A percentile compares a stretch with the other conserved stretches of the same genome.
Evolutionary conservation across 2,888 invertebrate species (phyloP).

Genomic region (Macrosiphum euphorbiae): DNA sequence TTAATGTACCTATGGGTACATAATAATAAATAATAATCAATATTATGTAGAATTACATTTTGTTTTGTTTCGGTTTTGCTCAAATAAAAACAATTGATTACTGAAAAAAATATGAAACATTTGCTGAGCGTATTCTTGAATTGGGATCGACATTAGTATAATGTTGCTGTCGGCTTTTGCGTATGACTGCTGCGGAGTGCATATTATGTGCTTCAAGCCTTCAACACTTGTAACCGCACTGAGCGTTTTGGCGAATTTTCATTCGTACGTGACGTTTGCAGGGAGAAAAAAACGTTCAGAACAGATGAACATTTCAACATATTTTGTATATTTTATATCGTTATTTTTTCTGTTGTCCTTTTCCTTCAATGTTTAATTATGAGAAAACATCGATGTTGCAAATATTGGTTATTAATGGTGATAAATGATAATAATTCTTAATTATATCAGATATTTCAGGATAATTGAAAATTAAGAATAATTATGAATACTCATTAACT

Average conservation of each 20-base stretch:
- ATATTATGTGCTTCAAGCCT: neutral
- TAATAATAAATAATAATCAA: neutral
- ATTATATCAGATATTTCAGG: neutral
- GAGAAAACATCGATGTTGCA: neutral
- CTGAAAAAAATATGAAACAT: neutral
- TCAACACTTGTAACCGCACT: neutral
- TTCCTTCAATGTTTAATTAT: neutral
- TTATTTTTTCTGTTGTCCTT: no score
- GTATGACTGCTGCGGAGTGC: neutral
- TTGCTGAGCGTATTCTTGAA: neutral
- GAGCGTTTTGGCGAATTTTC: neutral
- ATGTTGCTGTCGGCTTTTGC: neutral
- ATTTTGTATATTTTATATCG: neutral
- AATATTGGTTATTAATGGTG: neutral
- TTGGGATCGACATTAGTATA: neutral
- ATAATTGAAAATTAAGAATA: neutral
- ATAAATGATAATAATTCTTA: neutral
- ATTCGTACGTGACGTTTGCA: neutral
- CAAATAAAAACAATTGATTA: slow-evolving; percentile 17
- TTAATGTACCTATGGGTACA: neutral
- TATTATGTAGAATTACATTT: slow-evolving; percentile 6
- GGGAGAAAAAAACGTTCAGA: neutral
- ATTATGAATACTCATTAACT: neutral
- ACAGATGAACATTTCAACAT: neutral
- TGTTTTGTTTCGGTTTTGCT: slow-evolving; percentile 10